Base-by-base conservation (phyloP, 2,797 vertebrate species). In the Lutra lutra region DNA sequence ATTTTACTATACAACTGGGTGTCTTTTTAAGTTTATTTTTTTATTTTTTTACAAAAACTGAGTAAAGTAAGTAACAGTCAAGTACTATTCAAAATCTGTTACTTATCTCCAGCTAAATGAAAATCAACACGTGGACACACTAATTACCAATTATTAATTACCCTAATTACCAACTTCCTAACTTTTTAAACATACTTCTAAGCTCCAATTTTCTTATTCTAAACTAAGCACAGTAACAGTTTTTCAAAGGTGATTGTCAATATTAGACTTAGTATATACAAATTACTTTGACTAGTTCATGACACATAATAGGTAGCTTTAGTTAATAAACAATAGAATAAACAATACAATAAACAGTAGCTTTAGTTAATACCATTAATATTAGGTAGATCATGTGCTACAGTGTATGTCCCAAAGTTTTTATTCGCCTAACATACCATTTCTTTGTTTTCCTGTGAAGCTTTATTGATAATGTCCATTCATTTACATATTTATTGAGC, bases 11-110 rank as follows among this genome's bases (percentile, higher is more conserved):
- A 15, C 43, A 88, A 54, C 18, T 23, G 23, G 38, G 68, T 58
- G 7, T 46, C 29, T 68, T 79, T 73, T 51, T 64, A 62, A 32
- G 27, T 73, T 29, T 73, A 70, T 88, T 46, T 77, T 68, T 62
- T 62, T 72, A 88, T 46, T 51, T 62, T 88, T 94, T 46, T 72
- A 58, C 18, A 82, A 94, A 91, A 94, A 20, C n/a, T 51, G 40
- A 2, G 25, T 51, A 18, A n/a, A 40, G 5, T 40, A 40, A 40
- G 40, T 40, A 40, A 40, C 6, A 40, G 40, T 40, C 70, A 86
- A 79, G 46, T 79, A 35, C 62, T 68, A 25, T 3, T 66, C 32
- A 48, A 83, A 91, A 73, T 91, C 21, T 93, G 15, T 56, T 78
- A 70, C 51, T 87, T 93, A 48, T 60, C 32, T 3, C 29, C 62